A percentile compares a stretch with the other conserved stretches of the same genome.
Conservation (phyloP, 2,888 invertebrate species). For the Melanotus villosus region DNA sequence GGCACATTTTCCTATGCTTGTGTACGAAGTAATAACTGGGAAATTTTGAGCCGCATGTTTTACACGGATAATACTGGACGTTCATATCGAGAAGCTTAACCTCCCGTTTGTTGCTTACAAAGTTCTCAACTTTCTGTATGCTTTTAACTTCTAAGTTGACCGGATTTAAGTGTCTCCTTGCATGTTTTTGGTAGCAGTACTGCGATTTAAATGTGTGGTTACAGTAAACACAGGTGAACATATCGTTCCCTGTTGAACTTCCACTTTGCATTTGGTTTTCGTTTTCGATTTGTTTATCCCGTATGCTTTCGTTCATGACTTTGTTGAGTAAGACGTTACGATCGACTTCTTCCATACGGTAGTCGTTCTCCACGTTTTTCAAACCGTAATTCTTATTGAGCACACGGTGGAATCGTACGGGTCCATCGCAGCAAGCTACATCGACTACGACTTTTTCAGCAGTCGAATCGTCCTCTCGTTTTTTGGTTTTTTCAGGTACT, state of each 20-base stretch:
- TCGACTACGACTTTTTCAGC: constrained; percentile 79
- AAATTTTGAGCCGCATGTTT: constrained; percentile 92
- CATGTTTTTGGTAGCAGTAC: constrained; percentile 88
- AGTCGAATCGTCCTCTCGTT: constrained; percentile 34
- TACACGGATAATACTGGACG: constrained; percentile 93
- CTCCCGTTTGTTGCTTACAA: constrained; percentile 69
- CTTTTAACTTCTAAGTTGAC: constrained; percentile 68
- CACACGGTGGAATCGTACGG: constrained; percentile 88
- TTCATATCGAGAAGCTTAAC: constrained; percentile 81
- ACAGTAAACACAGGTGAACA: constrained; percentile 82
- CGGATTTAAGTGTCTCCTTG: constrained; percentile 78
- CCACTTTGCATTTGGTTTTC: constrained; percentile 63
- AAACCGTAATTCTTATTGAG: constrained; percentile 84
- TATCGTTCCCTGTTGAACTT: constrained; percentile 61
- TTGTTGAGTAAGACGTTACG: constrained; percentile 63
- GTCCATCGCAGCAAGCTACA: constrained; percentile 93
- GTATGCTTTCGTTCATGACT: constrained; percentile 67
- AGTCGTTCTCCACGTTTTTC: constrained; percentile 46
- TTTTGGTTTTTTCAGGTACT: constrained; percentile 38
- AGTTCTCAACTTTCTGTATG: constrained; percentile 58
- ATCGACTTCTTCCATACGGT: constrained; percentile 40
- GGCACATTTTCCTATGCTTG: constrained; percentile 90
- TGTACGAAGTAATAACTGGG: constrained; percentile 96
- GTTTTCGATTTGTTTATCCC: constrained; percentile 63
- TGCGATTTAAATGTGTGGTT: constrained; percentile 87